Evolutionary conservation across 2,113 vertebrate species (phyloP).

Genomic region (Lycaon pictus): DNA sequence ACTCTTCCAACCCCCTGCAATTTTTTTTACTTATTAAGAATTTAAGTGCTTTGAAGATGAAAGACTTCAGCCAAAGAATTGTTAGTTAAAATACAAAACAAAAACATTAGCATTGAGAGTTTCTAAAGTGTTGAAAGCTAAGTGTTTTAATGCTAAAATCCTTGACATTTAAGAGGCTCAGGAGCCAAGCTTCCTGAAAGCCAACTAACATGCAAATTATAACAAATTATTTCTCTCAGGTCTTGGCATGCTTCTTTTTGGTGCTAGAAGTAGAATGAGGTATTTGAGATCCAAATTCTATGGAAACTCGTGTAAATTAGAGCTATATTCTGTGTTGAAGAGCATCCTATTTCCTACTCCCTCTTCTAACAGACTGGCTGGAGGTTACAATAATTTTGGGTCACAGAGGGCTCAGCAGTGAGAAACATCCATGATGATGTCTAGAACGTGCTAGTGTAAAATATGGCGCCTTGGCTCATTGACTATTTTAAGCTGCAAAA

Average conservation of each 20-base stretch:
- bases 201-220: constrained; percentile 79
- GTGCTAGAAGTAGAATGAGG: constrained; percentile 75
- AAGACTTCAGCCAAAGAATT: constrained; percentile 70
- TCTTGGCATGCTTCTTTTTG: constrained; percentile 72
- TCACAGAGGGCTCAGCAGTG: neutral
- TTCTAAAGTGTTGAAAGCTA: constrained; percentile 79
- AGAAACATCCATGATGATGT: neutral
- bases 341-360: neutral
- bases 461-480: neutral
- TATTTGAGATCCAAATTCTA: constrained; percentile 70
- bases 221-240: constrained; percentile 80
- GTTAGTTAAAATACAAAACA: constrained; percentile 81
- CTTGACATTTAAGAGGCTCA: constrained; percentile 81
- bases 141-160: constrained; percentile 81
- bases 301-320: constrained; percentile 63
- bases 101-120: constrained; percentile 78
- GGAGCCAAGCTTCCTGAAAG: constrained; percentile 78
- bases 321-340: constrained; percentile 32
- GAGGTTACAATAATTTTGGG: neutral
- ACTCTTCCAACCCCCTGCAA: constrained; percentile 58
- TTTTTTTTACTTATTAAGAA: constrained; percentile 61
- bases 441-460: neutral
- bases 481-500: neutral
- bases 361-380: neutral
- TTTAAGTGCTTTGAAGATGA: constrained; percentile 71